These are phyloP conservation scores for Oppia nitens DNA, from an alignment of 1,140 invertebrate species.

Conservation along the genomic window DNA sequence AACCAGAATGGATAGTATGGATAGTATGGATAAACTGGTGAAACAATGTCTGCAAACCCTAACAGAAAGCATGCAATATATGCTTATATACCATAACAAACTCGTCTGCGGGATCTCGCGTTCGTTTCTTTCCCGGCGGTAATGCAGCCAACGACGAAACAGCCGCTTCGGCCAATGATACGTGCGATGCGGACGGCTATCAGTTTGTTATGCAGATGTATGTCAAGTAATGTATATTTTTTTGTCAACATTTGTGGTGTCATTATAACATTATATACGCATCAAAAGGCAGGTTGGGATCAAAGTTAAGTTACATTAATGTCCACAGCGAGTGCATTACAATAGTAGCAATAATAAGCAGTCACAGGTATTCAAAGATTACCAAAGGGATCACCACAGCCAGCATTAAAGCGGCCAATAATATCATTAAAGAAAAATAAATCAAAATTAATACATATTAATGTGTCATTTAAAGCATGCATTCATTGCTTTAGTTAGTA, in stretches of 20 bases:
- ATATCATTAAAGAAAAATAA: neutral
- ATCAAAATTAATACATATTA: neutral
- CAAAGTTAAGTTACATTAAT: neutral
- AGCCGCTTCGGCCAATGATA: neutral
- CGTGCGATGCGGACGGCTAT: neutral
- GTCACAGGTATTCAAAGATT: no score
- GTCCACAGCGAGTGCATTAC: neutral
- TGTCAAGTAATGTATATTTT: neutral
- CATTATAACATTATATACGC: neutral
- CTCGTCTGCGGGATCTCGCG: constrained; percentile 61
- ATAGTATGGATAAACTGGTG: neutral
- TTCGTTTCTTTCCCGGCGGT: constrained; percentile 76
- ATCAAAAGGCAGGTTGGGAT: neutral
- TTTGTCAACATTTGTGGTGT: neutral
- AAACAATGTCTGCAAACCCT: no score
- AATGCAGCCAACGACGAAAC: neutral
- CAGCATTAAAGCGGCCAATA: neutral
- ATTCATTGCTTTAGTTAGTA: neutral
- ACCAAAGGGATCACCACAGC: neutral
- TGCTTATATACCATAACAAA: constrained; percentile 66
- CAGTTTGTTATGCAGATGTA: neutral
- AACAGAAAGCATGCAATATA: constrained; percentile 34
- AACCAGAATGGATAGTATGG: neutral
- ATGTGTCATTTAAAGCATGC: neutral
- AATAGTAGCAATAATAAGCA: neutral